These are phyloP conservation scores for Orussus abietinus DNA, from an alignment of 1,140 invertebrate genomes.

Conservation along the genomic window DNA sequence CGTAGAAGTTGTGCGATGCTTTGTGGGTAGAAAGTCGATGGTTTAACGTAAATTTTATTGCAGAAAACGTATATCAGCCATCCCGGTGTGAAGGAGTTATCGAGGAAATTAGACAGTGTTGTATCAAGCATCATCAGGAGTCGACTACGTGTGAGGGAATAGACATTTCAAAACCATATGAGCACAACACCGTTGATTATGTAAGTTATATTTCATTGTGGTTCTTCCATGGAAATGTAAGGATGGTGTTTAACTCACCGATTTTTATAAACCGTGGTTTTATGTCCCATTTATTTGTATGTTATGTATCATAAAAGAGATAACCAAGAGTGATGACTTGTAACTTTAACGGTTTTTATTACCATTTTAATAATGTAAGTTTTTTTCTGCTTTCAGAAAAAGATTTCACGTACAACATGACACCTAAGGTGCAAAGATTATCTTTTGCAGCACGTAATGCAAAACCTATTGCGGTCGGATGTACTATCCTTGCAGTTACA, in stretches of 20 bases:
- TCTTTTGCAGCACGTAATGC: no score
- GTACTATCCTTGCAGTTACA: no score
- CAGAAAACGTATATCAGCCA: conserved; percentile 68
- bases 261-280: background rate
- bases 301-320: no score
- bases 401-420: conserved; percentile 33
- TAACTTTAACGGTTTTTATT: background rate
- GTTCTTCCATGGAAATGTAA: conserved; percentile 29
- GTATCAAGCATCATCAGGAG: conserved; percentile 56
- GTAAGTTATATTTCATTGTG: conserved; percentile 38
- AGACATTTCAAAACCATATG: conserved; percentile 52
- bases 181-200: conserved; percentile 48
- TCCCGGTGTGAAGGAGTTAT: conserved; percentile 58
- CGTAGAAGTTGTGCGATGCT: background rate
- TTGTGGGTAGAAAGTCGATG: conserved; percentile 2
- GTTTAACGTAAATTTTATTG: conserved; percentile 24
- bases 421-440: no score
- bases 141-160: conserved; percentile 67
- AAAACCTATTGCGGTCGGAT: no score
- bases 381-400: conserved; percentile 28
- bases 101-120: conserved; percentile 64
- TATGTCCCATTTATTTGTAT: background rate
- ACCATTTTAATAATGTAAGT: conserved; percentile 10
- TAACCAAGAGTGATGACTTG: no score
- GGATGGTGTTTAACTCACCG: background rate